Evolutionary conservation across 2,888 invertebrate genomes (phyloP), one percentile per base, ranked within the genome.

Genomic region (Pristionchus exspectatus): DNA sequence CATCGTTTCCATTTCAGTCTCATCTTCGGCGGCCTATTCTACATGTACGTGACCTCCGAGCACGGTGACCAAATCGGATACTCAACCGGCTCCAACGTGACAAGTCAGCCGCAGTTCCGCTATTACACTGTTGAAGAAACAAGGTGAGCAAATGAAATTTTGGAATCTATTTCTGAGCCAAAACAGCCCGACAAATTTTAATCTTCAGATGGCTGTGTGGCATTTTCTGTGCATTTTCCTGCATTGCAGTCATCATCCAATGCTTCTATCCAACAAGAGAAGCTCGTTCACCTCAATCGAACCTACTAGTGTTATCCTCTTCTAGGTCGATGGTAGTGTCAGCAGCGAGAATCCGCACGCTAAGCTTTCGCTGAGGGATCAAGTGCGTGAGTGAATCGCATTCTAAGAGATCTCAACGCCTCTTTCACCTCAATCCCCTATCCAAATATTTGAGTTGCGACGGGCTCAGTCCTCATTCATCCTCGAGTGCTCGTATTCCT

Each of bases 321-420:
- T 27, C 5, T 30, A 84, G 84, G 84, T 84, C 9, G 30, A 5
- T 2, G 56, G 56, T 30, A 56, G 84, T 56, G 84, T 84, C 21
- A n/a, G 24, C 30, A 84, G 84, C 21, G 59, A 54, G 56, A 84
- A 84, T 59, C 84, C 84, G 1, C 54, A 84, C 24, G 84, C 54
- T 5, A 59, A 30, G 44, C 84, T 56, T 10, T 3, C 84, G 18
- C 27, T 59, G 18, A 5, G 7, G 30, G 1, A 56, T 4, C 84
- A 84, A 56, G 59, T 84, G 3, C 21, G 84, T 84, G 27, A 54
- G 83, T n/a, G n/a, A n/a, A n/a, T n/a, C n/a, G 69, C 10, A 77
- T 5, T 3, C 24, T 7, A 27, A 33, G 16, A 83, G 54, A n/a
- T n/a, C n/a, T n/a, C n/a, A n/a, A n/a, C n/a, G n/a, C n/a, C n/a